Evolutionary conservation across 2,888 invertebrate genomes (phyloP), one percentile per base, ranked within the genome.

Genomic region (Hedya salicella): DNA sequence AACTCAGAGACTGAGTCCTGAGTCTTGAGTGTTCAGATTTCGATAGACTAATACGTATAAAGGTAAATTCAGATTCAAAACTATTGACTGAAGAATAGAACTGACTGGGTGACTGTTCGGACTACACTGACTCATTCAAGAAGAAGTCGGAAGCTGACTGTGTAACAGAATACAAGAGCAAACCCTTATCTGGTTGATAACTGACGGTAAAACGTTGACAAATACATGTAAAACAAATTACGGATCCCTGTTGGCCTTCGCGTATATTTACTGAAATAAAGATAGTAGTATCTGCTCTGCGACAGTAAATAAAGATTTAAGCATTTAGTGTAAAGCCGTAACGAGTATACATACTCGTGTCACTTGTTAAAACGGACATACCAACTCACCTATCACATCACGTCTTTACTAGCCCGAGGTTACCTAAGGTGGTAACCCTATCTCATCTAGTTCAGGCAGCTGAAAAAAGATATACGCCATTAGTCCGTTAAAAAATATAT

Each of bases 251-350:
- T 13, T 14, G 48, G 8, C 66, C 66, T 66, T 54, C 66, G 19
- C 54, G 54, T 60, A 30, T 61, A 54, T 66, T 66, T 48, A 54
- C 60, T 54, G 14, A 54, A 61, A 60, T 65, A 40, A 66, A 61
- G 60, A 66, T 66, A 61, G 53, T 17, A 53, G 30, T 57, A 57
- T 57, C 57, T 57, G 30, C 57, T 44, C 30, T 66, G 66, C 66
- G 66, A 66, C 66, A 66, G 66, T 39, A 61, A 66, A 66, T 44
- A 66, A 6, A n/a, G n/a, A n/a, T n/a, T n/a, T n/a, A 60, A 48
- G 60, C 17, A 49, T 66, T 66, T 54, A 46, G 46, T 59, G 19
- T 36, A 14, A 11, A 9, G 36, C 8, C 11, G 36, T 36, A 9
- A 36, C 36, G 11, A 9, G 36, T n/a, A 36, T 36, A 6, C 25